phyloP scores from a whole-genome alignment of 2,113 vertebrate species.

The Oryzias woworae region DNA sequence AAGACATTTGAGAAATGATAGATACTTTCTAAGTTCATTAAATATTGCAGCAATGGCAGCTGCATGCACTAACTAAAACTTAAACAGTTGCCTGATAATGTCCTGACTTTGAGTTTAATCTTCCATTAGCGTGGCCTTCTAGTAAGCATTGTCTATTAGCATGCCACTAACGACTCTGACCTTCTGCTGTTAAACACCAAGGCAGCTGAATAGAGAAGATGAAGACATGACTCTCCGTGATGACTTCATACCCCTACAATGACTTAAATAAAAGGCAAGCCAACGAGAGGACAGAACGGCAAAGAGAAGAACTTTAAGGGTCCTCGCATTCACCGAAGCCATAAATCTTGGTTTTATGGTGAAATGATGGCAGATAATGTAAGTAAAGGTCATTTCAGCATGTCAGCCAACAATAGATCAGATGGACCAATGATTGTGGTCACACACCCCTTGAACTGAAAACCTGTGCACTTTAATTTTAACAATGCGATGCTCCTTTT shows the following conservation, averaged over 20 bases:
- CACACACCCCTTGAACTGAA: slow-evolving; percentile 28
- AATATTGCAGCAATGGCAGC: not conserved
- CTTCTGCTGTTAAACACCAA: slow-evolving; percentile 61
- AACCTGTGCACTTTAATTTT: slow-evolving; percentile 18
- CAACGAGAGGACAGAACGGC: slow-evolving; percentile 44
- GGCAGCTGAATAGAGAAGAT: slow-evolving; percentile 18
- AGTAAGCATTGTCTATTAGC: slow-evolving; percentile 64
- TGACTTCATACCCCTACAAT: slow-evolving; percentile 2
- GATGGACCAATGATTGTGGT: slow-evolving; percentile 50
- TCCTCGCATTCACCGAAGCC: slow-evolving; percentile 67
- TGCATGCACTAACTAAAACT: slow-evolving; percentile 5
- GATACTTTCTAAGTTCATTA: not conserved
- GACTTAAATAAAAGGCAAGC: slow-evolving; percentile 5
- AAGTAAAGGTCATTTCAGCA: slow-evolving; percentile 69
- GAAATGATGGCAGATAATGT: slow-evolving; percentile 71
- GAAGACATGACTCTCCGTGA: slow-evolving; percentile 3
- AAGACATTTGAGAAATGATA: not conserved
- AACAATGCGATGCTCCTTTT: slow-evolving; percentile 1
- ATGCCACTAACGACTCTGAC: slow-evolving; percentile 67
- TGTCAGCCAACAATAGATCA: slow-evolving; percentile 66
- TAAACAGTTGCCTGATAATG: slow-evolving; percentile 35
- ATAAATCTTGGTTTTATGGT: slow-evolving; percentile 73
- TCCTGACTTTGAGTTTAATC: slow-evolving; percentile 47
- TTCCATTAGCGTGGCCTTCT: slow-evolving; percentile 49
- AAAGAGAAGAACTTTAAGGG: slow-evolving; percentile 60